Conservation (phyloP, 2,113 vertebrate species). For the Xiphophorus hellerii region DNA sequence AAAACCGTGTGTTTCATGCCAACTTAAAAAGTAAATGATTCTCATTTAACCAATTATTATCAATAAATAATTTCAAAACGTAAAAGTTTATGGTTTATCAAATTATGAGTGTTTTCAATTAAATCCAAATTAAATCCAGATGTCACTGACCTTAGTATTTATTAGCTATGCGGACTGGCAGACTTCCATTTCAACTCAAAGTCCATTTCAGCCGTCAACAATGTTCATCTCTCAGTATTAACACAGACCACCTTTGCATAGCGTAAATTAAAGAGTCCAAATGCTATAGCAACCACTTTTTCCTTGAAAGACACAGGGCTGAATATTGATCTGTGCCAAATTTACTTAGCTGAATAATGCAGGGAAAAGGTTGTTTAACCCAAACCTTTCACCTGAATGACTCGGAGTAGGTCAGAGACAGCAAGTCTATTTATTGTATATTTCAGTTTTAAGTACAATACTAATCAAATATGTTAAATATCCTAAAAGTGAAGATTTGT, state of each 20-base stretch:
- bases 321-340: conserved; percentile 38
- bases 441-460: not conserved
- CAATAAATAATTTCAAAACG: not conserved
- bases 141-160: conserved; percentile 1
- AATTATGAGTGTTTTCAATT: not conserved
- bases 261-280: conserved; percentile 14
- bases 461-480: not conserved
- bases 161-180: conserved; percentile 32
- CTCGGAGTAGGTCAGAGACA: conserved; percentile 13
- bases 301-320: conserved; percentile 11
- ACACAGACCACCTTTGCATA: conserved; percentile 29
- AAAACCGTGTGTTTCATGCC: not conserved
- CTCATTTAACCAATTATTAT: not conserved
- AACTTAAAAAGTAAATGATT: not conserved
- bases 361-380: conserved; percentile 10
- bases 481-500: too few species aligned
- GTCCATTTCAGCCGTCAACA: conserved; percentile 51
- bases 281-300: conserved; percentile 18
- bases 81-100: not conserved
- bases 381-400: conserved; percentile 36
- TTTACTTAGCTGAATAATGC: conserved; percentile 49
- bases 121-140: not conserved
- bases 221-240: conserved; percentile 34
- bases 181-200: conserved; percentile 20
- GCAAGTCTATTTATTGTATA: not conserved